Evolutionary conservation across 2,113 vertebrate genomes (phyloP).

Genomic region (Melanotaenia duboulayi): DNA sequence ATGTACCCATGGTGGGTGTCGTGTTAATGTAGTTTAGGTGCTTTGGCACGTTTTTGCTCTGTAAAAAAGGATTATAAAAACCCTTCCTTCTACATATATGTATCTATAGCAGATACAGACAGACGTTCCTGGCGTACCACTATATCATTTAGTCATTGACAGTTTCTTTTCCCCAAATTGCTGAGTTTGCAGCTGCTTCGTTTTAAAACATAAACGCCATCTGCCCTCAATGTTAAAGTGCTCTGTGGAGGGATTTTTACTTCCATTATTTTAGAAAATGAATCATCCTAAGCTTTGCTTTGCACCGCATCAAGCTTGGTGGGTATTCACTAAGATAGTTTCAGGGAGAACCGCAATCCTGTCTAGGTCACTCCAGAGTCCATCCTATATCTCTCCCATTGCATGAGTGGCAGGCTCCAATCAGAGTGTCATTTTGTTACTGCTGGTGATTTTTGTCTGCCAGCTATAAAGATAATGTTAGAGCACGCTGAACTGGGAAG

Average conservation of each 20-base stretch:
- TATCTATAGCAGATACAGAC: too few species aligned
- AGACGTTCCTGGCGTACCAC: too few species aligned
- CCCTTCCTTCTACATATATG: background rate
- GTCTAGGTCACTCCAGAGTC: background rate
- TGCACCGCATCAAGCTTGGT: too few species aligned
- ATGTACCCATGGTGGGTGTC: too few species aligned
- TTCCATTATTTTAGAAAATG: background rate
- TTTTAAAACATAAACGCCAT: background rate
- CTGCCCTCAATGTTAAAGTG: background rate
- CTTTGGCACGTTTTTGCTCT: background rate
- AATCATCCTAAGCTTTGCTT: background rate
- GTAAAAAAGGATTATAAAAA: background rate
- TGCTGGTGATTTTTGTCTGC: constrained; percentile 5
- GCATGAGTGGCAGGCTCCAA: background rate
- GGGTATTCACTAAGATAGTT: background rate
- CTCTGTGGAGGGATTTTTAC: background rate
- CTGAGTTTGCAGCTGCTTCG: background rate
- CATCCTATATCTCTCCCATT: background rate
- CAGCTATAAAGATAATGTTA: background rate
- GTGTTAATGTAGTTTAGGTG: background rate
- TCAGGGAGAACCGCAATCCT: background rate
- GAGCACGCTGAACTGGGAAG: background rate
- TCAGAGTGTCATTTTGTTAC: background rate
- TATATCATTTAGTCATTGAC: too few species aligned
- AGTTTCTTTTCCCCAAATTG: background rate